These are phyloP conservation scores for Metellina segmentata DNA, from an alignment of 2,888 invertebrate genomes.

Conservation along the genomic window DNA sequence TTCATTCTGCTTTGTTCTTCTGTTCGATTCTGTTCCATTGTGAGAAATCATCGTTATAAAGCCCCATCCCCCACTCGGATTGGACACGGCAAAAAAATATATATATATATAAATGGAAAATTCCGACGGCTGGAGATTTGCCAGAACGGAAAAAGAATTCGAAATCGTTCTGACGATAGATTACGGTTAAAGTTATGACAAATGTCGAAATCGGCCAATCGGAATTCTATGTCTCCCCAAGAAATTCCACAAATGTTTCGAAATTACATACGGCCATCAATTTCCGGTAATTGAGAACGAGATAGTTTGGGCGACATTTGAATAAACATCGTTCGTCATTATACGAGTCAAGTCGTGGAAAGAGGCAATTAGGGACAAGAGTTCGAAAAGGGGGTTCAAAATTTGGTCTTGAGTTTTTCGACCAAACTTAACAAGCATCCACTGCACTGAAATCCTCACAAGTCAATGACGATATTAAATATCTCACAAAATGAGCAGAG, in stretches of 20 bases:
- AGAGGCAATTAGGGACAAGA: too few relatives aligned
- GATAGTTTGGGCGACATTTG: neutral
- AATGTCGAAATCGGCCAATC: slow-evolving; percentile 27
- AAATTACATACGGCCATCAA: neutral
- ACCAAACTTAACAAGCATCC: too few relatives aligned
- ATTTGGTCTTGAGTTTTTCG: too few relatives aligned
- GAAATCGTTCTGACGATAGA: slow-evolving; percentile 42
- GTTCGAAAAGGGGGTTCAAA: too few relatives aligned
- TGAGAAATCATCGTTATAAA: slow-evolving; percentile 51
- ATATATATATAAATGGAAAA: slow-evolving; percentile 50
- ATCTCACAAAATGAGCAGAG: too few relatives aligned
- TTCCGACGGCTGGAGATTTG: slow-evolving; percentile 42
- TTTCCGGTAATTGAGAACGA: neutral
- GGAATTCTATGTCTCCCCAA: neutral
- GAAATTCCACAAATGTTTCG: neutral
- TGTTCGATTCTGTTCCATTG: slow-evolving; percentile 34
- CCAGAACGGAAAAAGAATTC: slow-evolving; percentile 45
- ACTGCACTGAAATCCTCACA: too few relatives aligned
- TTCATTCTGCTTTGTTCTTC: slow-evolving; percentile 40
- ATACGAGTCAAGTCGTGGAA: too few relatives aligned
- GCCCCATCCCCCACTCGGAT: slow-evolving; percentile 4
- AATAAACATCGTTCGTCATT: neutral
- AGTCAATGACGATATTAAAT: too few relatives aligned
- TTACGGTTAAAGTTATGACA: slow-evolving; percentile 51
- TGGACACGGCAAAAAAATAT: neutral